Conservation (phyloP, 2,113 vertebrate genomes). For the Bujurquina vittata region DNA sequence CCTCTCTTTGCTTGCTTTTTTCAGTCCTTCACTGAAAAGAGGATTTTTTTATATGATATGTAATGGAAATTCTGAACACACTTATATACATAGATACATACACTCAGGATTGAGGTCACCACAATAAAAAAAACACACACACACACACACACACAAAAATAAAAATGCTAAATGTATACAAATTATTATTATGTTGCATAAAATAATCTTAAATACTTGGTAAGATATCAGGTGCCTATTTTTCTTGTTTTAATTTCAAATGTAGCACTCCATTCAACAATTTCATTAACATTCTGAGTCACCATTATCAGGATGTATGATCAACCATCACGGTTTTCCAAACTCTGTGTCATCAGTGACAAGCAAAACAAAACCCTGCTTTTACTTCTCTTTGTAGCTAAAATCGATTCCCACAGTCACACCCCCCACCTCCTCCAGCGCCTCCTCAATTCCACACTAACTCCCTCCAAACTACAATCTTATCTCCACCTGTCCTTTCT, state of each 20-base stretch:
- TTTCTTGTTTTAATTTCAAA: neutral
- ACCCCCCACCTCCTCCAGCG: neutral
- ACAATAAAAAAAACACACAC: neutral
- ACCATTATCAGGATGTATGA: neutral
- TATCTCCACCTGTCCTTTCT: conserved; percentile 51
- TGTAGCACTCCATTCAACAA: neutral
- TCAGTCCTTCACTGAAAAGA: neutral
- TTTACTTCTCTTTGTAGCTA: conserved; percentile 5
- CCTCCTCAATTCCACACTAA: conserved; percentile 12
- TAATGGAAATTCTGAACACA: neutral
- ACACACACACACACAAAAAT: too few species aligned
- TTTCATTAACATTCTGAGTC: neutral
- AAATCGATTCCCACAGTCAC: conserved; percentile 27
- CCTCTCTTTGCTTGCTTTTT: neutral
- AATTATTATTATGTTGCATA: neutral
- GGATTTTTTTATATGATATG: neutral
- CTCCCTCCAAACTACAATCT: conserved; percentile 10
- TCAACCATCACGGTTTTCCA: neutral
- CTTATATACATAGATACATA: neutral
- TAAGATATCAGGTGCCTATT: neutral
- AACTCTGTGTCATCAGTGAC: neutral
- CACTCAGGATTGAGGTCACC: neutral
- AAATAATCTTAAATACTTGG: too few species aligned
- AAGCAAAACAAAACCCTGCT: neutral
- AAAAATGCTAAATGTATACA: neutral